Base-by-base conservation (phyloP, 2,797 vertebrate species). In the Cyclopterus lumpus region DNA sequence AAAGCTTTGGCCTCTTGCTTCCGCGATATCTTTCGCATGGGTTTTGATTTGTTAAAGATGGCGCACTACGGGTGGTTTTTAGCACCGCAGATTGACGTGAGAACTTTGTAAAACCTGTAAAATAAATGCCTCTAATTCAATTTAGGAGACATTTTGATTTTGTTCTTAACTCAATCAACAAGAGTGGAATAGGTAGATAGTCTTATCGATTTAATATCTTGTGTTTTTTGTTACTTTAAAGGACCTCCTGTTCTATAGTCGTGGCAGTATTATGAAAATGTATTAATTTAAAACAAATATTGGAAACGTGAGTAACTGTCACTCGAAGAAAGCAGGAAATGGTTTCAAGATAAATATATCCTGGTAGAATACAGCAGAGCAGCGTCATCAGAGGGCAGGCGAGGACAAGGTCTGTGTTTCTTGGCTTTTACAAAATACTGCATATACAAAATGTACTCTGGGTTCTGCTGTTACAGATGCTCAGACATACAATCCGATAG, bases 331-430 rank as follows among this genome's bases (percentile, higher is more conserved):
- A 67, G 55, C 68, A 88, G 87, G 88, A 91, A 92, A 90, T 76
- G 73, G 69, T 73, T 67, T 85, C 64, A 59, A 90, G 81, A 85
- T 75, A 85, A 89, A 90, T 81, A 89, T 61, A 84, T 89, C 83
- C 73, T 88, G 82, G 71, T 88, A 76, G 75, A 77, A 69, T 71
- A 84, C 57, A 72, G 77, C 71, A 77, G 74, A 85, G 75, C 70
- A 15, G 71, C 18, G 67, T 88, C 86, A 73, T 88, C 83, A 84
- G 67, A 81, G 86, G 76, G 75, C 73, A 79, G 60, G 26, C 63
- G 62, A 86, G 88, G 71, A 90, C 83, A 87, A 72, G 71, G 55
- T 76, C 61, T 8, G 32, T 22, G 18, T 83, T 80, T 77, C 72
- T 72, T 67, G 69, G 77, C 71, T 60, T n/a, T 51, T 48, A 1